These are phyloP conservation scores for Tympanoctomys barrerae DNA, from an alignment of 2,797 vertebrate genomes.

Conservation along the genomic window DNA sequence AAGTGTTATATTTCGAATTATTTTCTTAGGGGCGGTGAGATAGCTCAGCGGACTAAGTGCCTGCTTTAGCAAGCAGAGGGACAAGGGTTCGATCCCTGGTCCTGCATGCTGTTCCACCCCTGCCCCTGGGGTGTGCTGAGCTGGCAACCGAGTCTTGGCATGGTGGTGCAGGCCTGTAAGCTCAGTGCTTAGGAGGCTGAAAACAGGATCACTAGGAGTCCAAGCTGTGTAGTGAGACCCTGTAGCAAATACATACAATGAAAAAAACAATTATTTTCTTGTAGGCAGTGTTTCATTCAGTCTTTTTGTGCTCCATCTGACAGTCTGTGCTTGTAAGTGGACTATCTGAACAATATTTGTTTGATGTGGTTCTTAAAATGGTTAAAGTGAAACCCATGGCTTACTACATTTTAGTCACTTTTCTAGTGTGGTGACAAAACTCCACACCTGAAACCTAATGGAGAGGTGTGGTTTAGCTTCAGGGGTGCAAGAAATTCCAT, in stretches of 20 bases:
- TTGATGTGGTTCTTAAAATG: not conserved
- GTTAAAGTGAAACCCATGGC: not conserved
- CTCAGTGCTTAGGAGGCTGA: too few relatives aligned
- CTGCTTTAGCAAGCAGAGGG: too few relatives aligned
- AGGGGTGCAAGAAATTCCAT: not conserved
- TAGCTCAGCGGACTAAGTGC: too few relatives aligned
- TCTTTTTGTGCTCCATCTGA: not conserved
- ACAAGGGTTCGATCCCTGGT: too few relatives aligned
- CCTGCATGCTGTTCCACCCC: too few relatives aligned
- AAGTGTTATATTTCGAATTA: not conserved
- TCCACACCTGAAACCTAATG: not conserved
- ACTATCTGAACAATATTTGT: not conserved
- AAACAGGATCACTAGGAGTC: too few relatives aligned
- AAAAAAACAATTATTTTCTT: not conserved
- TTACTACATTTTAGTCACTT: not conserved
- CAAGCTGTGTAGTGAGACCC: too few relatives aligned
- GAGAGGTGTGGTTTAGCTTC: not conserved
- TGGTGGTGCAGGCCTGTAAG: too few relatives aligned
- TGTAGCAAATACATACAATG: too few relatives aligned
- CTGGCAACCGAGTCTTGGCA: too few relatives aligned
- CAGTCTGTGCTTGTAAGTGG: not conserved
- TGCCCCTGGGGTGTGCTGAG: too few relatives aligned
- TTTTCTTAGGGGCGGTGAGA: not conserved
- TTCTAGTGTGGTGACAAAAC: not conserved
- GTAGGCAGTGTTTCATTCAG: not conserved